Evolutionary conservation across 2,888 invertebrate genomes (phyloP).

Genomic region (Strigamia maritima): DNA sequence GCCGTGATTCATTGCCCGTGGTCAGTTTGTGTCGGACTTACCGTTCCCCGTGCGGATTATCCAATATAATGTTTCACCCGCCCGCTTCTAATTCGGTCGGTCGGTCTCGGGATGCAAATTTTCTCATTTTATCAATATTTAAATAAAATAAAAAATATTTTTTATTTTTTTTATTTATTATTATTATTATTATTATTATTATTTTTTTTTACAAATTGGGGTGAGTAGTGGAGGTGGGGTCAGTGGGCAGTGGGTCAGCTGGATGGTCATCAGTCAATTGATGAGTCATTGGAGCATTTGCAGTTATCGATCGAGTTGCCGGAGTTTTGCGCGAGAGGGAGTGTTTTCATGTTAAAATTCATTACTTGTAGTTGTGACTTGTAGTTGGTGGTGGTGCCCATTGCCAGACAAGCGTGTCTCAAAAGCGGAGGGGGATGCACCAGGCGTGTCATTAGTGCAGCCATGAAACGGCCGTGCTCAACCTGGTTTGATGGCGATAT

Average conservation of each 20-base stretch:
- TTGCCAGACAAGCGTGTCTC: slow-evolving; percentile 22
- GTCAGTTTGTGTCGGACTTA: slow-evolving; percentile 27
- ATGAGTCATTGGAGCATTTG: slow-evolving; percentile 31
- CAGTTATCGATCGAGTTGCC: slow-evolving; percentile 21
- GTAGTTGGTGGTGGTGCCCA: slow-evolving; percentile 24
- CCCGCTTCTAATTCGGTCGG: not conserved
- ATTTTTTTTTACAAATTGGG: not conserved
- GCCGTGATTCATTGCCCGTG: slow-evolving; percentile 39
- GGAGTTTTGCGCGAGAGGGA: not conserved
- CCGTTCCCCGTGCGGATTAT: not conserved
- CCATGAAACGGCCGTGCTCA: slow-evolving; percentile 32
- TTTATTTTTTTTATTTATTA: not conserved
- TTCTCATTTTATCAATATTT: not conserved
- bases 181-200: not conserved
- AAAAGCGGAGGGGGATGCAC: slow-evolving; percentile 22
- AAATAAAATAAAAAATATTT: too few species aligned
- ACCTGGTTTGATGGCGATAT: slow-evolving; percentile 32
- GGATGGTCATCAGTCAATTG: slow-evolving; percentile 36
- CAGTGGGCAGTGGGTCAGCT: slow-evolving; percentile 31
- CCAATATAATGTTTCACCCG: not conserved
- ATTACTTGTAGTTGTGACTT: slow-evolving; percentile 35
- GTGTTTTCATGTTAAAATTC: slow-evolving; percentile 35
- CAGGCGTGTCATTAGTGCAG: slow-evolving; percentile 32
- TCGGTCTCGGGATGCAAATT: not conserved
- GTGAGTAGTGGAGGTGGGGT: not conserved